A percentile compares a stretch with the other conserved stretches of the same genome.
Evolutionary conservation across 37 sponge, comb jelly and placozoan species (phyloP).

Genomic region (Geodia barretti): DNA sequence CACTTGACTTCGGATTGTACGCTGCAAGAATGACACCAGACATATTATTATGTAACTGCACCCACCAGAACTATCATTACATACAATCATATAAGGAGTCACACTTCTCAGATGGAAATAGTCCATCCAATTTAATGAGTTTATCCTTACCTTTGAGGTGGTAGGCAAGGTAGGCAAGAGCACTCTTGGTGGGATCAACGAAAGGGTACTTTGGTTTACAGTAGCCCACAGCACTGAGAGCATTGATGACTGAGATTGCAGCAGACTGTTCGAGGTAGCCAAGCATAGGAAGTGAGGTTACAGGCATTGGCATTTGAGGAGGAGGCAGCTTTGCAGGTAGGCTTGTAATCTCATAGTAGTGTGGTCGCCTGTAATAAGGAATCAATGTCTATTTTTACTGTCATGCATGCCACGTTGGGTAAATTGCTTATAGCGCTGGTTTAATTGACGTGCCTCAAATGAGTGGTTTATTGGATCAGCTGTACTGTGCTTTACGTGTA

Average conservation of each 20-base stretch:
- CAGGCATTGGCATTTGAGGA: conserved; percentile 54
- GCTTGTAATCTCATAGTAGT: conserved; percentile 42
- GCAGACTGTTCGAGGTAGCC: conserved; percentile 97
- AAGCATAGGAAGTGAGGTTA: conserved; percentile 86
- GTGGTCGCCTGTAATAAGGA: conserved; percentile 56
- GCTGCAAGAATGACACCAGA: conserved; percentile 51
- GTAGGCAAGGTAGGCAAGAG: conserved; percentile 83
- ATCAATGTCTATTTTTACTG: too few relatives aligned
- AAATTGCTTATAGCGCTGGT: too few relatives aligned
- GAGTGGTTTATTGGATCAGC: not conserved
- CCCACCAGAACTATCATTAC: not conserved
- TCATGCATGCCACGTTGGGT: too few relatives aligned
- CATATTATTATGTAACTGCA: not conserved
- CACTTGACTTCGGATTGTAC: conserved; percentile 78
- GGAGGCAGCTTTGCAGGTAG: conserved; percentile 95
- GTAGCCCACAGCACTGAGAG: conserved; percentile 81
- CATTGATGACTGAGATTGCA: conserved; percentile 78
- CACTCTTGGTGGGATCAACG: conserved; percentile 69
- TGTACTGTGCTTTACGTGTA: not conserved
- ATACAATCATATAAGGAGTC: not conserved
- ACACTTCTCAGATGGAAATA: too few relatives aligned
- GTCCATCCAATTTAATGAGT: not conserved
- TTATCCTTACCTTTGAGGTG: conserved; percentile 85
- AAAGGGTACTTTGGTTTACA: conserved; percentile 94
- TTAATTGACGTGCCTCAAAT: too few relatives aligned